phyloP scores from a whole-genome alignment of 1,140 invertebrate species.

The Oryctes rhinoceros region DNA sequence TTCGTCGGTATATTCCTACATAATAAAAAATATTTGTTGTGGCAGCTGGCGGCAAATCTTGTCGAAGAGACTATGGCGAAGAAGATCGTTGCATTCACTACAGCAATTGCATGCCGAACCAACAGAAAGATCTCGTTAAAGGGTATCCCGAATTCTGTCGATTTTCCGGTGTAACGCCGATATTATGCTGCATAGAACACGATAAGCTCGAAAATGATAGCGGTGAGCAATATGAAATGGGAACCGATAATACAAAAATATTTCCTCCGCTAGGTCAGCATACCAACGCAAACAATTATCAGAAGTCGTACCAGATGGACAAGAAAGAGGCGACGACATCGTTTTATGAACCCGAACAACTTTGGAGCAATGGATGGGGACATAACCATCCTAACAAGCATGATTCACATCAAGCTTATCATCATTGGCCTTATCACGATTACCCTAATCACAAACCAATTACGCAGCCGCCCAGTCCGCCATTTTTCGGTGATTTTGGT shows the following conservation, averaged over 20 bases:
- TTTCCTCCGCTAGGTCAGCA: background rate
- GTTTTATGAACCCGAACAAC: background rate
- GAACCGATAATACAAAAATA: background rate
- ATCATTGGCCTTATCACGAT: background rate
- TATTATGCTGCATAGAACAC: background rate
- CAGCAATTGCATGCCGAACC: background rate
- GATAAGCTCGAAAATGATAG: background rate
- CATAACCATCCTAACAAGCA: background rate
- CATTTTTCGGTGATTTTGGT: background rate
- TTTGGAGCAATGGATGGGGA: background rate
- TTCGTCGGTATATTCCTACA: too few relatives aligned
- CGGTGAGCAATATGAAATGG: background rate
- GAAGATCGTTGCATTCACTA: background rate
- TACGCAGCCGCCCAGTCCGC: background rate
- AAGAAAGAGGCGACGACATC: background rate
- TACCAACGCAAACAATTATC: background rate
- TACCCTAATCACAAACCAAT: background rate
- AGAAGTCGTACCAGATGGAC: background rate
- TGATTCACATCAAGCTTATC: background rate
- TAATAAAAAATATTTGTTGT: background rate
- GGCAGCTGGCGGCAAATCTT: background rate
- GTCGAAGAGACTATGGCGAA: background rate
- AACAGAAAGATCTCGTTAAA: background rate
- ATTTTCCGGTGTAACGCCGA: background rate
- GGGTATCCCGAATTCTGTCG: background rate